Conservation (phyloP, 2,797 vertebrate species). For the Urosaurus nigricauda region DNA sequence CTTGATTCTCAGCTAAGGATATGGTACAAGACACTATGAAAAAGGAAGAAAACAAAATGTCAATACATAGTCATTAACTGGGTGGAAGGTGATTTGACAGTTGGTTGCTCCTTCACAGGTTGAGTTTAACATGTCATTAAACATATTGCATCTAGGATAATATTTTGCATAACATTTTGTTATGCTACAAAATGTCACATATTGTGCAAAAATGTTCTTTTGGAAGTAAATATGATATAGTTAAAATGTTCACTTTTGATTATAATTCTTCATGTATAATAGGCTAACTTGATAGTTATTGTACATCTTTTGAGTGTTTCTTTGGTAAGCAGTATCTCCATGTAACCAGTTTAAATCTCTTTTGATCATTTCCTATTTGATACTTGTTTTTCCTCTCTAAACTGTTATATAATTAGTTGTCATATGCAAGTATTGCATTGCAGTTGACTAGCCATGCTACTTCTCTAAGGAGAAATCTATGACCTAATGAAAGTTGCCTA, state of each 20-base stretch:
- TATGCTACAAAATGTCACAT: slow-evolving; percentile 20
- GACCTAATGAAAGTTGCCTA: neutral
- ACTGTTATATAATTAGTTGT: no score
- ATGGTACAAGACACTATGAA: slow-evolving; percentile 15
- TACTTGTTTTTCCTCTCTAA: neutral
- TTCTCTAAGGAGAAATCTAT: neutral
- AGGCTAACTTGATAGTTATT: neutral
- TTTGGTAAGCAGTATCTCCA: neutral
- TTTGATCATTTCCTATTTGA: neutral
- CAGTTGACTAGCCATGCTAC: neutral
- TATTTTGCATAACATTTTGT: slow-evolving; percentile 59
- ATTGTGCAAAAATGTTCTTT: neutral
- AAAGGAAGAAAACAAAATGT: slow-evolving; percentile 48
- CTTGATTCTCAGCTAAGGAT: slow-evolving; percentile 22
- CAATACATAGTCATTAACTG: slow-evolving; percentile 41
- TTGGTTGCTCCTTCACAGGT: slow-evolving; percentile 53
- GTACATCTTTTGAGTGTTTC: neutral
- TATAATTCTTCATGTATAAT: neutral
- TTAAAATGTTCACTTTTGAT: slow-evolving; percentile 17
- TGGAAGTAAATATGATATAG: slow-evolving; percentile 37
- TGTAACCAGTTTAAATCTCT: neutral
- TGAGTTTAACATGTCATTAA: slow-evolving; percentile 62
- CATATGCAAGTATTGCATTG: neutral
- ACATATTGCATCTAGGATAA: slow-evolving; percentile 56
- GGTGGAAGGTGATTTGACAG: slow-evolving; percentile 32